Evolutionary conservation across 2,888 invertebrate genomes (phyloP), one percentile per base, ranked within the genome.

Genomic region (Zhengitettix transpicula): DNA sequence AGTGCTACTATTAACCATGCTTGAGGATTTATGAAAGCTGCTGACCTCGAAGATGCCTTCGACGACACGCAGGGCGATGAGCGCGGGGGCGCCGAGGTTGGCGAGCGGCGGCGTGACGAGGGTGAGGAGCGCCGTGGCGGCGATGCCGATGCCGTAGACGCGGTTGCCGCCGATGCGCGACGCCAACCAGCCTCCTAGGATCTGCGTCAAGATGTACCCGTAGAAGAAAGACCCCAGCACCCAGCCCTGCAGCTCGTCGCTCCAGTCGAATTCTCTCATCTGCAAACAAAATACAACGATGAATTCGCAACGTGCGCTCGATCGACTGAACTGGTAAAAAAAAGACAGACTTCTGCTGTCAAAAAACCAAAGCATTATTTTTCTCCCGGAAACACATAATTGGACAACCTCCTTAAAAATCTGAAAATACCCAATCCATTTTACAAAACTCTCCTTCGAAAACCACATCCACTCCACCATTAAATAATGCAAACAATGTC

Each of bases 221-320:
- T 90, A 91, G 76, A 93, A 93, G 74, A 93, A 93, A 0, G 90
- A 87, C 67, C 89, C 88, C 57, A 93, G 73, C 42, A 93, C 81
- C 58, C 86, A 74, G 0, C 91, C 91, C 72, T 85, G 87, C 53
- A 84, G 79, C 69, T 81, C 81, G 0, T 85, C 79, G 67, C 84
- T 82, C 92, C 92, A 92, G 63, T 85, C 81, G 68, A 90, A 90
- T 68, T 89, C 87, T 65, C 80, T 81, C 15, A 76, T 74, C 81
- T 85, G 75, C 42, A 17, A 40, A 40, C n/a, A 55, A 55, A 54
- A n/a, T 40, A 57, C 10, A 52, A 10, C 10, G n/a, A n/a, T n/a
- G n/a, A n/a, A n/a, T n/a, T n/a, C n/a, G n/a, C n/a, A n/a, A n/a
- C n/a, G n/a, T n/a, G n/a, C n/a, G n/a, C n/a, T n/a, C n/a, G n/a